Conservation (phyloP, 2,888 invertebrate species). For the Seladonia tumulorum region DNA sequence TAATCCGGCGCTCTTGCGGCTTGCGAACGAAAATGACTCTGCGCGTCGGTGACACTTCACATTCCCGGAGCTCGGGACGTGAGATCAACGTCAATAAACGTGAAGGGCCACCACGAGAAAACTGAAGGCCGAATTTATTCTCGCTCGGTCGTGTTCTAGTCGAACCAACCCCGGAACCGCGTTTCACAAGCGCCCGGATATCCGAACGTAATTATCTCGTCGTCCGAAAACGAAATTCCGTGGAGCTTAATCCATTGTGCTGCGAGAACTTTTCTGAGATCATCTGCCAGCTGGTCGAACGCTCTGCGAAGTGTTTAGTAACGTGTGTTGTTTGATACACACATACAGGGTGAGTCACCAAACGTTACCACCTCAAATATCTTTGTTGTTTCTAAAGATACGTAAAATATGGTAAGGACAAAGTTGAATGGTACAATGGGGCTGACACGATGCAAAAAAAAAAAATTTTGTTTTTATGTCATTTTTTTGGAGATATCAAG, state of each 20-base stretch:
- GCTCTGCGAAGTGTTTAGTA: background rate
- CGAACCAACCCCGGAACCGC: background rate
- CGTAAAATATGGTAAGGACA: too few relatives aligned
- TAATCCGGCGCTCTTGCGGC: slow-evolving; percentile 4
- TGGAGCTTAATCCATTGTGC: background rate
- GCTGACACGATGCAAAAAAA: too few relatives aligned
- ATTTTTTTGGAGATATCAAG: too few relatives aligned
- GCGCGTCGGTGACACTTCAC: background rate
- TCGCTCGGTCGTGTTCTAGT: background rate
- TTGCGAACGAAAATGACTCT: background rate
- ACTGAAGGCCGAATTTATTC: background rate
- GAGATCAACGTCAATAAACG: slow-evolving; percentile 30
- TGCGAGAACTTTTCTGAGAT: background rate
- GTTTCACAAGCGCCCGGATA: background rate
- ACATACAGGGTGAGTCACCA: too few relatives aligned
- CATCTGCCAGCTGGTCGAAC: background rate
- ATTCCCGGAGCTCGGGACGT: slow-evolving; percentile 2
- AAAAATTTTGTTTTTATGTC: too few relatives aligned
- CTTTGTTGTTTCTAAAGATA: too few relatives aligned
- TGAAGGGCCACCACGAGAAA: background rate
- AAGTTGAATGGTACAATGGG: too few relatives aligned
- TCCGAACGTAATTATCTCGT: background rate
- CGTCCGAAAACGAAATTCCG: background rate
- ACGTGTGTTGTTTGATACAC: background rate
- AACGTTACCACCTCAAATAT: too few relatives aligned